Conservation (phyloP, 2,888 invertebrate species). For the Cataglyphis altisquamis region DNA sequence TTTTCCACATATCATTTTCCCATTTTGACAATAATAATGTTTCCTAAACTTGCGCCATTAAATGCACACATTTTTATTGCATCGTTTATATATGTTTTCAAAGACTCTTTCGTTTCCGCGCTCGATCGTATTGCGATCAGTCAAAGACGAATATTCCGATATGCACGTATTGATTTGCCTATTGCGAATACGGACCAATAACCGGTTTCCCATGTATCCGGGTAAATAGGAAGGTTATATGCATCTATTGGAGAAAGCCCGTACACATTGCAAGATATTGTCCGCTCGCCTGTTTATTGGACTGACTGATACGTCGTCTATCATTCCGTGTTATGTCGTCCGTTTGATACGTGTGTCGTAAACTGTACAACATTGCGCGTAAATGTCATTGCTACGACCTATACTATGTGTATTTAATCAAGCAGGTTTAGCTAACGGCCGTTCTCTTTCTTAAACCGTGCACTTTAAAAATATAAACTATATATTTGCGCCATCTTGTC, state of each 20-base stretch:
- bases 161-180: constrained; percentile 49
- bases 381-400: not conserved
- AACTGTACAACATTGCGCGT: constrained; percentile 41
- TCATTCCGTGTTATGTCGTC: constrained; percentile 44
- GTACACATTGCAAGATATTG: constrained; percentile 50
- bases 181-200: constrained; percentile 48
- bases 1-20: not conserved
- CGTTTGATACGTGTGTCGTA: constrained; percentile 42
- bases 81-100: not conserved
- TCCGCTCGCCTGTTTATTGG: constrained; percentile 51
- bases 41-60: not conserved
- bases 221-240: constrained; percentile 53
- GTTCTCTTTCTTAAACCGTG: not conserved
- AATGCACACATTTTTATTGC: not conserved
- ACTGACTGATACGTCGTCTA: constrained; percentile 53
- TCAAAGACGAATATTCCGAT: constrained; percentile 33
- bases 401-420: constrained; percentile 34
- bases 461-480: not conserved
- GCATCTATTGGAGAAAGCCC: constrained; percentile 46
- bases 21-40: constrained; percentile 1
- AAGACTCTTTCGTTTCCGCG: not conserved
- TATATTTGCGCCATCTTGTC: not conserved
- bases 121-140: not conserved
- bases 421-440: constrained; percentile 18
- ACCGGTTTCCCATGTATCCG: constrained; percentile 42